Percentiles rank a stretch among this genome's conserved stretches.
phyloP scores from a whole-genome alignment of 2,888 invertebrate genomes.

The Shargacucullia verbasci region DNA sequence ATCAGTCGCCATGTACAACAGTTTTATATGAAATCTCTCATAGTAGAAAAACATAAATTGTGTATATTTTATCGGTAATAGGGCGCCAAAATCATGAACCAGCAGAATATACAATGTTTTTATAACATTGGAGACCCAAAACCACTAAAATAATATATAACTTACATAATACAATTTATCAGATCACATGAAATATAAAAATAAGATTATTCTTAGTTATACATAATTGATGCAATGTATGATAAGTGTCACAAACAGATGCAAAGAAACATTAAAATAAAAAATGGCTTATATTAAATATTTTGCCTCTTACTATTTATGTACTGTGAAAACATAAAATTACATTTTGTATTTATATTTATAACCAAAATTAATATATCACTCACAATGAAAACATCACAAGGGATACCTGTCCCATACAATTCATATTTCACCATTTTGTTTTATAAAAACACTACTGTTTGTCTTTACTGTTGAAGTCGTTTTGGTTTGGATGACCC shows the following conservation, averaged over 20 bases:
- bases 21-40: too few relatives aligned
- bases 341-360: background rate
- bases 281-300: too few relatives aligned
- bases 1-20: too few relatives aligned
- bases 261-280: too few relatives aligned
- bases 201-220: too few relatives aligned
- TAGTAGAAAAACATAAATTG: too few relatives aligned
- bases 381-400: constrained; percentile 24
- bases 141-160: constrained; percentile 16
- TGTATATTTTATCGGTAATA: too few relatives aligned
- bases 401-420: constrained; percentile 15
- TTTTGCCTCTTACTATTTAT: too few relatives aligned
- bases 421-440: constrained; percentile 5
- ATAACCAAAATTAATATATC: background rate
- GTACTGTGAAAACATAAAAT: background rate
- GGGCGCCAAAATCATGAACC: too few relatives aligned
- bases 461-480: constrained; percentile 81
- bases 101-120: background rate
- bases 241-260: too few relatives aligned
- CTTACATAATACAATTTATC: constrained; percentile 22
- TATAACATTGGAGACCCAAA: constrained; percentile 23
- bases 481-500: constrained; percentile 77
- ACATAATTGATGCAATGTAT: too few relatives aligned
- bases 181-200: constrained; percentile 25
- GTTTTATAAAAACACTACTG: constrained; percentile 54